Evolutionary conservation across 1,140 invertebrate genomes (phyloP), one percentile per base, ranked within the genome.

Genomic region (Hesperophylax magnus): DNA sequence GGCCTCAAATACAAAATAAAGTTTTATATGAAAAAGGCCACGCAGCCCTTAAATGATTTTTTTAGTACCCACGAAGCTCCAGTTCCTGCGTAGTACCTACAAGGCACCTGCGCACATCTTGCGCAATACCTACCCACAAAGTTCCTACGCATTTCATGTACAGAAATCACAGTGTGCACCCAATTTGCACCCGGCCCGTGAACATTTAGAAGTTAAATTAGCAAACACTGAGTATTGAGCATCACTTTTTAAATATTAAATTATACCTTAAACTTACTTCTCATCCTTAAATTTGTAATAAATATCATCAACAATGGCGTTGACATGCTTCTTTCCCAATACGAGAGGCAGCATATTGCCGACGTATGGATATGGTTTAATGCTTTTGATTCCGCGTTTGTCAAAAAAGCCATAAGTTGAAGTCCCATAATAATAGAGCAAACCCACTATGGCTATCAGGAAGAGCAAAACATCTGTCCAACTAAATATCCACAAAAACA

Each of bases 351-450:
- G 24, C 71, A 74, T 80, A 20, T 80, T 58, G 24, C 78, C 72
- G 5, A 74, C 24, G 24, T 27, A 54, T 11, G 63, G 71, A 15
- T 69, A 34, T 39, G 69, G 52, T 18, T 24, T 11, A 9, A 14
- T n/a, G 20, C 18, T 20, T 24, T 65, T 81, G 2, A 80, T 77
- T 39, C 80, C 75, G 7, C n/a, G 52, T 24, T 81, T 81, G 52
- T 67, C 39, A 52, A 77, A 81, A 15, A 69, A 39, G 14, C 52
- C 39, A 34, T 24, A 52, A 2, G 7, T 58, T 11, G 24, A 74
- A 24, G 7, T 81, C 11, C 22, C 24, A 22, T 22, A 54, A 18
- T 58, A 72, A 24, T 78, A 78, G 2, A 69, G 7, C 5, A 67
- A 15, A 3, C 15, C 24, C 18, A 78, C 14, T 47, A 67, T 8